Evolutionary conservation across 2,888 invertebrate genomes (phyloP).

Genomic region (Calameuta pallipes): DNA sequence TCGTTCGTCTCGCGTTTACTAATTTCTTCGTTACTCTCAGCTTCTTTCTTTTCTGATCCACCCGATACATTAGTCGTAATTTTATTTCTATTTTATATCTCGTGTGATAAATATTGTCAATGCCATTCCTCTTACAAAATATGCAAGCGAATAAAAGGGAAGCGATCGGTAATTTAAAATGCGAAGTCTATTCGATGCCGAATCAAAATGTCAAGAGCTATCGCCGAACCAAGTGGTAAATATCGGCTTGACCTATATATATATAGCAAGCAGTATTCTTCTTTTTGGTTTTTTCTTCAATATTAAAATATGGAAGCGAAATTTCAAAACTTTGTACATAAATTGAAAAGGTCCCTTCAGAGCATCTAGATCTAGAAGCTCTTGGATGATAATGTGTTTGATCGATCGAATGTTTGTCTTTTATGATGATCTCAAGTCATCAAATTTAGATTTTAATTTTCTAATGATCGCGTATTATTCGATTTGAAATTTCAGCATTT

Average conservation of each 20-base stretch:
- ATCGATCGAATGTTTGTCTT: neutral
- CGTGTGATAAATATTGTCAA: constrained; percentile 51
- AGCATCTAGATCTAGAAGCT: neutral
- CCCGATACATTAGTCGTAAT: constrained; percentile 34
- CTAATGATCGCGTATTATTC: neutral
- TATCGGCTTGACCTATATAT: constrained; percentile 2
- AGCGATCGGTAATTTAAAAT: constrained; percentile 3
- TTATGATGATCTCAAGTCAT: neutral
- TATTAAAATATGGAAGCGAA: constrained; percentile 28
- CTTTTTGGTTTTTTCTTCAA: constrained; percentile 16
- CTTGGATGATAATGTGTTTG: neutral
- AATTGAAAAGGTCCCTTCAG: neutral
- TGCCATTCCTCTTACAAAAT: constrained; percentile 31
- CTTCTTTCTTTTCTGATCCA: constrained; percentile 18
- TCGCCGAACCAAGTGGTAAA: neutral
- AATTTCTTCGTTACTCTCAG: neutral
- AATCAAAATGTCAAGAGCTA: neutral
- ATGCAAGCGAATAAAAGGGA: constrained; percentile 14
- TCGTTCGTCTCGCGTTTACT: neutral
- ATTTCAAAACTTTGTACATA: constrained; percentile 1
- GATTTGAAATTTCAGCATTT: neutral
- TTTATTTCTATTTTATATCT: constrained; percentile 36
- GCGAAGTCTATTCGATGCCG: neutral
- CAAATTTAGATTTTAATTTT: neutral
- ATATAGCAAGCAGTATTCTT: constrained; percentile 16